Evolutionary conservation across 2,797 vertebrate genomes (phyloP).

Genomic region (Arctocebus calabarensis): DNA sequence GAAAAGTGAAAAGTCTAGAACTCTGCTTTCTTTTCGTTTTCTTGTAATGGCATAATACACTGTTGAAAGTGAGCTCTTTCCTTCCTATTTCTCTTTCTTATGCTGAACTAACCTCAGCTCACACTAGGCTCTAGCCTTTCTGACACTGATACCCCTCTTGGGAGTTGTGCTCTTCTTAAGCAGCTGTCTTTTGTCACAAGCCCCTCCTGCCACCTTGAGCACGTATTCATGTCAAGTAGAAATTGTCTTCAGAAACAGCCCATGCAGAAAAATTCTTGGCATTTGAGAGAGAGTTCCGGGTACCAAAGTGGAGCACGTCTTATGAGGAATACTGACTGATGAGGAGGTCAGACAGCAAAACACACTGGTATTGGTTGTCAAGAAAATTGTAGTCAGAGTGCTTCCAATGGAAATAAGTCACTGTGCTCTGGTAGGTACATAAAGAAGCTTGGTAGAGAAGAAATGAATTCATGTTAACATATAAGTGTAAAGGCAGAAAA

Average conservation of each 20-base stretch:
- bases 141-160: background rate
- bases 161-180: background rate
- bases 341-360: background rate
- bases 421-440: background rate
- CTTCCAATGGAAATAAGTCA: background rate
- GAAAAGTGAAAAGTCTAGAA: background rate
- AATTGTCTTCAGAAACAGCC: slow-evolving; percentile 29
- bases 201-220: background rate
- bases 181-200: background rate
- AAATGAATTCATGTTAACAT: background rate
- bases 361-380: background rate
- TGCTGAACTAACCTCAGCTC: background rate
- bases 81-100: background rate
- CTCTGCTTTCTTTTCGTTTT: background rate
- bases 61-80: background rate
- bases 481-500: background rate
- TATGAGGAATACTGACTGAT: background rate
- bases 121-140: background rate
- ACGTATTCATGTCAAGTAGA: background rate
- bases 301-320: background rate
- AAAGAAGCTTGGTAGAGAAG: background rate
- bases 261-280: slow-evolving; percentile 3
- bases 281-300: background rate
- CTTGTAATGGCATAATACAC: background rate
- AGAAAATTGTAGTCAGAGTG: background rate